A percentile compares a stretch with the other conserved stretches of the same genome.
These are phyloP conservation scores for Tetragonula carbonaria DNA, from an alignment of 2,888 invertebrate genomes.

Conservation along the genomic window DNA sequence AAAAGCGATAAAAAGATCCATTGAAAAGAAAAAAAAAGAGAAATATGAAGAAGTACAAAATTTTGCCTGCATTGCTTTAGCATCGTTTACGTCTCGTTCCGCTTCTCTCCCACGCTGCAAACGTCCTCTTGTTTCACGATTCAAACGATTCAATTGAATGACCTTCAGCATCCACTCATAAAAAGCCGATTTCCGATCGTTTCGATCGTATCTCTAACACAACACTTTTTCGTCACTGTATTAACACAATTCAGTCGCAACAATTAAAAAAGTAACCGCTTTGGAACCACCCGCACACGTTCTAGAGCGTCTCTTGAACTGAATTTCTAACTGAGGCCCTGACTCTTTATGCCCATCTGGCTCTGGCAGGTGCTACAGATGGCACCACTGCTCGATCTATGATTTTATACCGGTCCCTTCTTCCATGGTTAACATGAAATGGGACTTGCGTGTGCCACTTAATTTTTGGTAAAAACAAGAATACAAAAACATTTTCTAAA, in stretches of 20 bases:
- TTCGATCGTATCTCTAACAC: constrained; percentile 14
- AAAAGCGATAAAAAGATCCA: neutral
- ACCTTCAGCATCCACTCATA: constrained; percentile 37
- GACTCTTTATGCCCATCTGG: constrained; percentile 72
- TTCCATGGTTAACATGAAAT: neutral
- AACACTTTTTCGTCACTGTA: constrained; percentile 45
- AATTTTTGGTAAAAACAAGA: neutral
- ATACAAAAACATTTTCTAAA: neutral
- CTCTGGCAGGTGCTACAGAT: constrained; percentile 68
- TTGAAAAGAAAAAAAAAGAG: neutral
- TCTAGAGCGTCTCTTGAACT: constrained; percentile 65
- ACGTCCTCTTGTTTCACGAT: constrained; percentile 38
- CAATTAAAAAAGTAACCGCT: constrained; percentile 40
- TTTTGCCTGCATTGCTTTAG: constrained; percentile 72
- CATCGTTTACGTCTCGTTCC: constrained; percentile 67
- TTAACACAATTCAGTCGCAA: constrained; percentile 32
- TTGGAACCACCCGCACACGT: constrained; percentile 47
- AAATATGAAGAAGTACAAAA: constrained; percentile 27
- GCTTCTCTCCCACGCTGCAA: constrained; percentile 61
- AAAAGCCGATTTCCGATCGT: constrained; percentile 10
- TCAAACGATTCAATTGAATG: constrained; percentile 41
- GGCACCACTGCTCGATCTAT: constrained; percentile 64
- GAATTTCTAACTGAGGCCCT: constrained; percentile 66
- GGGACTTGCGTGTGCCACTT: neutral
- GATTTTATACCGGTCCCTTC: constrained; percentile 31